Evolutionary conservation across 2,888 invertebrate genomes (phyloP).

Genomic region (Dinocampus coccinellae): DNA sequence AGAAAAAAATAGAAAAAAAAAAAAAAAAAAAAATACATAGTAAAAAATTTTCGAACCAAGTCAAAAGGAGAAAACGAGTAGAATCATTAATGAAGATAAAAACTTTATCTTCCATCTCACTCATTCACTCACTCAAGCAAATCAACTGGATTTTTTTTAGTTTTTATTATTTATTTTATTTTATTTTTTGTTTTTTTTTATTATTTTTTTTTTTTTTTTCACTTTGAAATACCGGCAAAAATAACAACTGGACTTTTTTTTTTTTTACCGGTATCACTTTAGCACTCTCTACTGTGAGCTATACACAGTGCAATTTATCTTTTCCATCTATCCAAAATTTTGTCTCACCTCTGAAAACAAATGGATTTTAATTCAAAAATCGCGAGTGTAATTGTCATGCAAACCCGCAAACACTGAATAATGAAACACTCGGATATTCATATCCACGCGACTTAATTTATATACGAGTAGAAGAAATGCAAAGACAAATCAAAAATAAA

Average conservation of each 20-base stretch:
- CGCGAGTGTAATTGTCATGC: conserved; percentile 51
- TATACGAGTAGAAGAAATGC: conserved; percentile 22
- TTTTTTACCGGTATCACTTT: neutral
- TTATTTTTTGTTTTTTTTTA: no score
- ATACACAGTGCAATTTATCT: no score
- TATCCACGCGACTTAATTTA: conserved; percentile 48
- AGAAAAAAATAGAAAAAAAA: neutral
- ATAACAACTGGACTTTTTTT: conserved; percentile 15
- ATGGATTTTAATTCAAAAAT: conserved; percentile 52
- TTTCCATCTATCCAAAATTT: no score
- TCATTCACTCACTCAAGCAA: no score
- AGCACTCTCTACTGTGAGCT: neutral
- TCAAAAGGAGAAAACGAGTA: neutral
- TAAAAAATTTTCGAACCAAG: neutral
- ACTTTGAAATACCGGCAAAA: neutral
- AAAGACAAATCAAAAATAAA: no score
- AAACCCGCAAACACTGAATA: conserved; percentile 55
- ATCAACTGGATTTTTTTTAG: no score
- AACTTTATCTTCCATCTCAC: neutral
- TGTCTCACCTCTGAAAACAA: no score
- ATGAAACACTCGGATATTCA: conserved; percentile 58
- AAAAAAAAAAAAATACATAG: neutral
- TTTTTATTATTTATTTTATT: no score
- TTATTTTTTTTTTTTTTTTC: neutral
- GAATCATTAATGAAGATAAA: conserved; percentile 4